Evolutionary conservation across 2,113 vertebrate genomes (phyloP).

Genomic region (Sylvia atricapilla): DNA sequence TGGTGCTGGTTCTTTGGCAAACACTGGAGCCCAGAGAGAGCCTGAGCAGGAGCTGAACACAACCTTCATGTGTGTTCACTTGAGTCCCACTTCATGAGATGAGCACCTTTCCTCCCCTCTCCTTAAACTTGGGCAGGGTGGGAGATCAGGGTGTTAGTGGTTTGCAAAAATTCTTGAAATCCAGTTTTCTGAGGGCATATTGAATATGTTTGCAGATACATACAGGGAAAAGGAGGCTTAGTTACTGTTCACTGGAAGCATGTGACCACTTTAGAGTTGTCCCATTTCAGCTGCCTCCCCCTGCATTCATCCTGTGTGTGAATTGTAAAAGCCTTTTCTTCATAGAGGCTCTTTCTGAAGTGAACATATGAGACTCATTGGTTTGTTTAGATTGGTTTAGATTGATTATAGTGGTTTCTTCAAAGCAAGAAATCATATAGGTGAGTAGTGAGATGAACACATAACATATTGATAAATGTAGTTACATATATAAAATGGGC

Average conservation of each 20-base stretch:
- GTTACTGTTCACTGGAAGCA: neutral
- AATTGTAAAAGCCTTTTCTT: neutral
- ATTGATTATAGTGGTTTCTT: neutral
- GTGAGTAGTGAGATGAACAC: constrained; percentile 11
- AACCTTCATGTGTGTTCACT: too few relatives aligned
- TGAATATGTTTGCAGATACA: neutral
- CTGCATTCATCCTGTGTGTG: fast-evolving
- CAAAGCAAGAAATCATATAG: constrained; percentile 29
- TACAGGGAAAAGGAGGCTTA: neutral
- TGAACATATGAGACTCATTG: neutral
- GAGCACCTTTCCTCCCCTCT: neutral
- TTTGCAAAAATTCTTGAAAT: neutral
- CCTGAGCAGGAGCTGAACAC: neutral
- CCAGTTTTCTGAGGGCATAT: neutral
- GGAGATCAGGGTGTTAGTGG: neutral
- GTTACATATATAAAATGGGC: constrained; percentile 34
- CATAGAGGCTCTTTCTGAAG: neutral
- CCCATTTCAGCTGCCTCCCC: neutral
- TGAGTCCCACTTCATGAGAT: neutral
- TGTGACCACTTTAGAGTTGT: neutral
- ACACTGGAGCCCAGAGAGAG: neutral
- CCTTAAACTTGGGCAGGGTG: neutral
- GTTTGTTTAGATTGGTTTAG: constrained; percentile 11
- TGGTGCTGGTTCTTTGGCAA: neutral
- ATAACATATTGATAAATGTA: constrained; percentile 42